phyloP scores from a whole-genome alignment of 2,797 vertebrate species.

The Crypturellus tataupa region DNA sequence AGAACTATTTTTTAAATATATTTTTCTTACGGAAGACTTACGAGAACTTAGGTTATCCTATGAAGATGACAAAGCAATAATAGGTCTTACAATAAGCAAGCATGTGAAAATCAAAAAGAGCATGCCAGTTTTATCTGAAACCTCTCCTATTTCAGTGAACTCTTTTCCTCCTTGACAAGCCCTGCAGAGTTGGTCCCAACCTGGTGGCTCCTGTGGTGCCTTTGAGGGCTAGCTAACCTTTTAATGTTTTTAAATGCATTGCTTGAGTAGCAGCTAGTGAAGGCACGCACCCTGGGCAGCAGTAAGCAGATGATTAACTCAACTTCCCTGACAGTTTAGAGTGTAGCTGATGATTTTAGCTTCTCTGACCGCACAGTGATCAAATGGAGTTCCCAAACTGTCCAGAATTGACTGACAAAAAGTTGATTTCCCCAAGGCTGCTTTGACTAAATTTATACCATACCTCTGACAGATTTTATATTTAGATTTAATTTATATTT shows the following conservation, averaged over 20 bases:
- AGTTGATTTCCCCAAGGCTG: conserved; percentile 63
- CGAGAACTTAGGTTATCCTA: not conserved
- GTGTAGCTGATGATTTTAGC: not conserved
- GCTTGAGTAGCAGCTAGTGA: not conserved
- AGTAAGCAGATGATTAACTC: conserved; percentile 13
- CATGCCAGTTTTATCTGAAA: not conserved
- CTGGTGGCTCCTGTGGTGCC: not conserved
- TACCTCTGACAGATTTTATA: not conserved
- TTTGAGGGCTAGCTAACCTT: not conserved
- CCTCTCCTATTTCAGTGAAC: not conserved
- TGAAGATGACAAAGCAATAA: not conserved
- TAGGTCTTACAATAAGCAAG: not conserved
- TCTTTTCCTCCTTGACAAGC: not conserved
- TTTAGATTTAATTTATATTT: conserved; percentile 19
- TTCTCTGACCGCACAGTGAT: not conserved
- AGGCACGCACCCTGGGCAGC: not conserved
- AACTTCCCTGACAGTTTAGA: not conserved
- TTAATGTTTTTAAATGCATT: not conserved
- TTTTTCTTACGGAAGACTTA: not conserved
- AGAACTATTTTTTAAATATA: not conserved
- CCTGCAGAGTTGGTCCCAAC: not conserved
- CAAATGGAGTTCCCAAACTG: conserved; percentile 14
- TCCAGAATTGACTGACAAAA: conserved; percentile 26
- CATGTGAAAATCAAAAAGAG: not conserved
- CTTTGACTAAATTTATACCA: conserved; percentile 25